Base-by-base conservation (phyloP, 2,797 vertebrate species). In the Leptoclinus maculatus region DNA sequence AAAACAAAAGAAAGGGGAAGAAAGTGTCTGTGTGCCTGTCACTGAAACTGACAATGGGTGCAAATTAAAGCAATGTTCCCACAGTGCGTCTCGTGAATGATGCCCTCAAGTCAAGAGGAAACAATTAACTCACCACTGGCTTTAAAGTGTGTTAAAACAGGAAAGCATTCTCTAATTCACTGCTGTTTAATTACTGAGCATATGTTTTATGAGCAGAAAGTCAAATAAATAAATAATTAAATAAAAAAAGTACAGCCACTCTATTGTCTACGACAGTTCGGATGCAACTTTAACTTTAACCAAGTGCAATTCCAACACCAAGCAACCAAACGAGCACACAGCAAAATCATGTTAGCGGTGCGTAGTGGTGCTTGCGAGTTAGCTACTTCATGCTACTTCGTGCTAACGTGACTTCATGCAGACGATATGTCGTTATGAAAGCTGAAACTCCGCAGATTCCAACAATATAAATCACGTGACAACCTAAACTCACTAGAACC, bases 91-190 rank as follows among this genome's bases (percentile, higher is more conserved):
- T 51, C 8, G 0, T 78, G 54, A 79, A 69, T 65, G 76, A 76
- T 66, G 70, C 67, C 78, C 73, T 83, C 64, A 41, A 78, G 82
- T 79, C 66, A 68, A 83, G 63, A n/a, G 57, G 51, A 72, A 79
- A 71, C 66, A 73, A 83, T 83, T 78, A 77, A 74, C 66, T 45
- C 47, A 63, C 27, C n/a, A 21, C 62, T 43, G 65, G 19, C 53
- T 76, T 70, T 70, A 45, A 79, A 74, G 57, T 71, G 69, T 21
- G 32, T 74, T 84, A 21, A 54, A 58, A 71, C 71, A 54, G 21
- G 59, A 23, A 49, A 39, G 39, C 27, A 0, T 49, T 69, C 51
- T 63, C 14, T 54, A 6, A 64, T 41, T 56, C 38, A 41, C 7
- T 54, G 60, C 56, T 56, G 45, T 74, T 82, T 62, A 71, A 81